phyloP scores from a whole-genome alignment of 2,888 invertebrate genomes.

The Phania funesta region DNA sequence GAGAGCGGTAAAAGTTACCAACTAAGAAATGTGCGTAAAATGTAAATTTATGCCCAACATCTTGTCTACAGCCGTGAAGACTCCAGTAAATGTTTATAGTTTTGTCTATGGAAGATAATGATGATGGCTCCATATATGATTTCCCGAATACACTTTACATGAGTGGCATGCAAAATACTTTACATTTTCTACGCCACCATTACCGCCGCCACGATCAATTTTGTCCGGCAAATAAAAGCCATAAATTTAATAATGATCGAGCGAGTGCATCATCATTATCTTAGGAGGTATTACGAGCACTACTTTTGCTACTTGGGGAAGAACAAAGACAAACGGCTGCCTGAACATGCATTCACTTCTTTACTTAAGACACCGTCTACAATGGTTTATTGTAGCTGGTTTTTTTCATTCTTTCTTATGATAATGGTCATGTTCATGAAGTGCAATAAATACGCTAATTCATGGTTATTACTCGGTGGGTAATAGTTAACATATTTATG shows the following conservation, averaged over 20 bases:
- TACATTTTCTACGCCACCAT: slow-evolving; percentile 13
- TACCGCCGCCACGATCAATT: slow-evolving; percentile 16
- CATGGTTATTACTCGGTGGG: slow-evolving; percentile 69
- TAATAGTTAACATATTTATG: slow-evolving; percentile 61
- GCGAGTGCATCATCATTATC: slow-evolving; percentile 63
- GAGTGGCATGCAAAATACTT: slow-evolving; percentile 55
- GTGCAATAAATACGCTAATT: slow-evolving; percentile 74
- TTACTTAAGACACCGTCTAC: slow-evolving; percentile 5
- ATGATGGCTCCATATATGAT: slow-evolving; percentile 60
- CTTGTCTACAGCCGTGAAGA: slow-evolving; percentile 68
- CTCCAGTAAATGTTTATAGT: slow-evolving; percentile 58
- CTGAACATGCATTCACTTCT: slow-evolving; percentile 4
- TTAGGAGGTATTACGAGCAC: slow-evolving; percentile 37
- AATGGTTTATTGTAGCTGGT: slow-evolving; percentile 15
- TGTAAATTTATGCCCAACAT: slow-evolving; percentile 71
- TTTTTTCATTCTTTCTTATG: slow-evolving; percentile 34
- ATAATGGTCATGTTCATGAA: slow-evolving; percentile 66
- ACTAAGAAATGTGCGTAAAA: slow-evolving; percentile 69
- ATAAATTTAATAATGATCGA: slow-evolving; percentile 62
- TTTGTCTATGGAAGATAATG: slow-evolving; percentile 60
- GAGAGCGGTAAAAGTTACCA: neutral
- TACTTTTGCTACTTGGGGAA: slow-evolving; percentile 18
- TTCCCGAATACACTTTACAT: slow-evolving; percentile 27
- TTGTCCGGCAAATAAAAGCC: slow-evolving; percentile 46
- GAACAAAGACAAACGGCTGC: neutral